Conservation (phyloP, 2,113 vertebrate species). For the Rhynchopsitta pachyrhyncha region DNA sequence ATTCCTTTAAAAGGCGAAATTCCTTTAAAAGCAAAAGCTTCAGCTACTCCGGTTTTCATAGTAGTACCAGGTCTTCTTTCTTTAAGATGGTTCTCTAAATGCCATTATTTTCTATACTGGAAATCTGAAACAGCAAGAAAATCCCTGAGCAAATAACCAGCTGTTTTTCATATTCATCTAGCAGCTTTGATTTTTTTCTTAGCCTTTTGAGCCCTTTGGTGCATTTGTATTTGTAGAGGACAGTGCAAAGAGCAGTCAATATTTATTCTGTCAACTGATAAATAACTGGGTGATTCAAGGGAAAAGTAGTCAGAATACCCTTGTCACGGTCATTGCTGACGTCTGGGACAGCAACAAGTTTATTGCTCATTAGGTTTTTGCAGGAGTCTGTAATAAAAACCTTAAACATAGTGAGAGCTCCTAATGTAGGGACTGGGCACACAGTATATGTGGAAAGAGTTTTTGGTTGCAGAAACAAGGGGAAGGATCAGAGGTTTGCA, state of each 20-base stretch:
- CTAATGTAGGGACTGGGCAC: background rate
- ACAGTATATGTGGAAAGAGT: background rate
- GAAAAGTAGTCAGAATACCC: slow-evolving; percentile 31
- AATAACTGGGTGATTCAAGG: slow-evolving; percentile 59
- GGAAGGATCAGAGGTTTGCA: background rate
- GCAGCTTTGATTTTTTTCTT: background rate
- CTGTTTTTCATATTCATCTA: slow-evolving; percentile 33
- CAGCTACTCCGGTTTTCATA: background rate
- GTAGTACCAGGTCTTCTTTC: background rate
- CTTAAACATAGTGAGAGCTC: background rate
- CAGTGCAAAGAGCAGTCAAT: slow-evolving; percentile 68
- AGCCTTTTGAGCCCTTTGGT: slow-evolving; percentile 11
- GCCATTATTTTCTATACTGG: background rate
- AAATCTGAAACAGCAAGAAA: slow-evolving; percentile 9
- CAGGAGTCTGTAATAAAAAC: background rate
- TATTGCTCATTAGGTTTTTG: slow-evolving; percentile 8
- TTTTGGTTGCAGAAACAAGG: fast-evolving
- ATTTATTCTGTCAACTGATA: slow-evolving; percentile 70
- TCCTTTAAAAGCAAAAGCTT: background rate
- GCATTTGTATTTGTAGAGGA: slow-evolving; percentile 49
- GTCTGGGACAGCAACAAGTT: background rate
- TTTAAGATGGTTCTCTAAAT: slow-evolving; percentile 15
- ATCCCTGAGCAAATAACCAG: slow-evolving; percentile 3
- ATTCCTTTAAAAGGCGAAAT: background rate
- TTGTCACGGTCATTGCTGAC: slow-evolving; percentile 56